Evolutionary conservation across 1,140 invertebrate genomes (phyloP), one percentile per base, ranked within the genome.

Genomic region (Lordiphosa mommai): DNA sequence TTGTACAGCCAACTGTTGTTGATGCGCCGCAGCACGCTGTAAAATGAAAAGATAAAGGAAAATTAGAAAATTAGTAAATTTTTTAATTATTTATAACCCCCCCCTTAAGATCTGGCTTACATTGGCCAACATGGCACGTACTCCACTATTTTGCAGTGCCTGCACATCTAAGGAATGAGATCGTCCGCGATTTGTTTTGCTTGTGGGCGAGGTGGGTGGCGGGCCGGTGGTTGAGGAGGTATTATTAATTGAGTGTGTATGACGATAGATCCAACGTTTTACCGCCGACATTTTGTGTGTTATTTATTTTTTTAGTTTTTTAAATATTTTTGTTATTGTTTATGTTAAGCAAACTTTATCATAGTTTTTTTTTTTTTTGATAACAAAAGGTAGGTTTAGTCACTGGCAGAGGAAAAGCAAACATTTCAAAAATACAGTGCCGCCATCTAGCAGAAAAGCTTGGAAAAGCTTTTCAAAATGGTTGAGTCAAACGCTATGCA

Each of bases 141-240:
- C 91, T 9, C 94, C 94, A 38, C 93, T 93, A 5, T 91, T 88
- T 63, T 95, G 94, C 47, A 96, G 88, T 3, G 93, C 92, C 59
- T 93, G 92, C 3, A 94, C 92, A 89, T 95, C 95, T 71, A 96
- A 89, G 6, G 94, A 95, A 46, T 94, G 91, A 87, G 94, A 95
- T 32, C 94, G 91, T 44, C 79, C 87, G 13, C 87, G 84, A 4
- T 69, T 61, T 4, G 61, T 72, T 55, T 80, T 86, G n/a, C 34
- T 64, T 10, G 82, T 77, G 29, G 85, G 72, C 36, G 69, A 79
- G 6, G 69, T 73, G 50, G 76, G 76, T 5, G 77, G 77, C 0
- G 79, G 68, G 2, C 76, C 70, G 7, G 58, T 33, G 13, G 14
- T 14, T 8, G 79, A 57, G 2, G 79, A 57, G 2, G 93, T 93